phyloP scores from a whole-genome alignment of 2,113 vertebrate genomes.

The Macrotis lagotis region DNA sequence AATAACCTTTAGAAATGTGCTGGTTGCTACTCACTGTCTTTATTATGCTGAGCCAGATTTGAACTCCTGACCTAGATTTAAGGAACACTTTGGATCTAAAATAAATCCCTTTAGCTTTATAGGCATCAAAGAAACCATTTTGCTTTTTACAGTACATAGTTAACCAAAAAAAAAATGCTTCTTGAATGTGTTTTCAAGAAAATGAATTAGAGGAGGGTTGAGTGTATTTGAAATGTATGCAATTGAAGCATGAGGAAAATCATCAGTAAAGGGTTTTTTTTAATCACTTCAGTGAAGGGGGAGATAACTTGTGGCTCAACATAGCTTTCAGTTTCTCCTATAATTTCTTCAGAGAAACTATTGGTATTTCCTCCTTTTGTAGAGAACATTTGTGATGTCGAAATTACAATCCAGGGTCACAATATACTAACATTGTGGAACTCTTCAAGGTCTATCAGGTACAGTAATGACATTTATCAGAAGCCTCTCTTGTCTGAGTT shows the following conservation, averaged over 20 bases:
- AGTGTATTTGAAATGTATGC: constrained; percentile 55
- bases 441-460: constrained; percentile 61
- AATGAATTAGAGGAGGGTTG: background rate
- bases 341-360: constrained; percentile 40
- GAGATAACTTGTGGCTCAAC: constrained; percentile 16
- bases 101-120: constrained; percentile 11
- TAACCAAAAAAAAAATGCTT: constrained; percentile 46
- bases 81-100: background rate
- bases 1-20: constrained; percentile 23
- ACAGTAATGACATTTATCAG: constrained; percentile 63
- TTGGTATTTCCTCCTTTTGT: background rate
- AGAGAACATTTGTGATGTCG: constrained; percentile 61
- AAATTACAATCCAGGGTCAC: constrained; percentile 37
- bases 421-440: constrained; percentile 30
- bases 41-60: background rate
- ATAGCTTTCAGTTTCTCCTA: constrained; percentile 20
- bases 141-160: constrained; percentile 26
- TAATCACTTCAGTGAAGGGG: constrained; percentile 50
- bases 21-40: background rate
- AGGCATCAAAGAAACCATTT: constrained; percentile 28
- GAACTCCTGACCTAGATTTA: background rate
- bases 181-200: constrained; percentile 48
- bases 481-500: constrained; percentile 35
- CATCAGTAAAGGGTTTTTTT: constrained; percentile 43
- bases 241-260: constrained; percentile 59